Percentiles rank a stretch among this genome's conserved stretches.
Evolutionary conservation across 2,113 vertebrate species (phyloP).

Genomic region (Bubo blakistoni): DNA sequence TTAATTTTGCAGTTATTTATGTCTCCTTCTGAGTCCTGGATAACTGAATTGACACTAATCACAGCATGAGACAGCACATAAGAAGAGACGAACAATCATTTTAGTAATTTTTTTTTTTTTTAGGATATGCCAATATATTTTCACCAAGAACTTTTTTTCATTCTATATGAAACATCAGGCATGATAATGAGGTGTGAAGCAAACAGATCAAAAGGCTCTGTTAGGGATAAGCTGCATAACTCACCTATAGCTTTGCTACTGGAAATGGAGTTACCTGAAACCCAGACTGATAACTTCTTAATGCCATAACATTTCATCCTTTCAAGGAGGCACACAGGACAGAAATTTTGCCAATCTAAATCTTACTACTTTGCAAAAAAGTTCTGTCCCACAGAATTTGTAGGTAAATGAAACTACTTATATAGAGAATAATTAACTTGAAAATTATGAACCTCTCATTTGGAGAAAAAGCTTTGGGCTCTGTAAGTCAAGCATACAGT

Average conservation of each 20-base stretch:
- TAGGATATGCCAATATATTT: neutral
- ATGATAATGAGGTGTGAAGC: neutral
- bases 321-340: neutral
- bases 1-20: neutral
- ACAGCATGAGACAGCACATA: neutral
- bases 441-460: neutral
- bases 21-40: neutral
- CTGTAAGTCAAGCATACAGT: neutral
- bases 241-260: neutral
- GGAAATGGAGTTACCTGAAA: neutral
- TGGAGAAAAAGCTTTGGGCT: neutral
- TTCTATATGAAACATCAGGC: neutral
- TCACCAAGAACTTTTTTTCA: neutral
- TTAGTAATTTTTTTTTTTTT: neutral
- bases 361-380: neutral
- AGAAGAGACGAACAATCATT: neutral
- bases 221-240: neutral
- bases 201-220: neutral
- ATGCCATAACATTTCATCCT: neutral
- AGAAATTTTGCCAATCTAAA: neutral
- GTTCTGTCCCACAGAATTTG: neutral
- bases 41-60: neutral
- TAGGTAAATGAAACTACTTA: neutral
- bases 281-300: neutral
- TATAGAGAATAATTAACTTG: neutral